Conservation (phyloP, 2,797 vertebrate species). For the Valencia hispanica region DNA sequence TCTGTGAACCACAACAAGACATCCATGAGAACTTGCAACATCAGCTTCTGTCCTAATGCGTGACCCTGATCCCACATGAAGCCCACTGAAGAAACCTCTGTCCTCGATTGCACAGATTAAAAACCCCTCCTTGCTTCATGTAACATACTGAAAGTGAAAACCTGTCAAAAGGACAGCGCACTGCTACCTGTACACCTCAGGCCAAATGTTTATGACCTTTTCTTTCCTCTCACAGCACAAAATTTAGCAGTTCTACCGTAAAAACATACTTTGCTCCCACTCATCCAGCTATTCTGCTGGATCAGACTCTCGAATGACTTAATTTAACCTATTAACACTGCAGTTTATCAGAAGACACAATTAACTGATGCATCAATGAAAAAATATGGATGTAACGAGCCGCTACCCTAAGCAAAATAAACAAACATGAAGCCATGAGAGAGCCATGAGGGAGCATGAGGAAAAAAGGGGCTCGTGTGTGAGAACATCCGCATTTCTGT, state of each 20-base stretch:
- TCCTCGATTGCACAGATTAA: conserved; percentile 41
- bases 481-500: conserved; percentile 12
- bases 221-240: background rate
- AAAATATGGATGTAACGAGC: conserved; percentile 36
- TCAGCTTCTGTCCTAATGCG: conserved; percentile 65
- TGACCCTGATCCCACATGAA: conserved; percentile 65
- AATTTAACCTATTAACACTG: background rate
- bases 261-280: background rate
- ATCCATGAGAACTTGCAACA: conserved; percentile 54
- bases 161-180: conserved; percentile 30
- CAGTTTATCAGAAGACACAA: background rate
- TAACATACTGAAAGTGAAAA: conserved; percentile 41
- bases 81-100: conserved; percentile 33
- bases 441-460: conserved; percentile 13
- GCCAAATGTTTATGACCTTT: conserved; percentile 30
- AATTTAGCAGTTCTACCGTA: background rate
- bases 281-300: background rate
- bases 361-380: background rate
- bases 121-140: conserved; percentile 20
- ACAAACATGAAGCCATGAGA: conserved; percentile 41
- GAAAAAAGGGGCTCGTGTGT: conserved; percentile 14
- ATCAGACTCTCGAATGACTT: background rate
- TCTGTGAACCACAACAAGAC: conserved; percentile 27
- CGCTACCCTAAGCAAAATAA: conserved; percentile 35
- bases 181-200: conserved; percentile 18